Percentiles rank a stretch among this genome's conserved stretches.
Evolutionary conservation across 2,888 invertebrate species (phyloP).

Genomic region (Baronia brevicornis): DNA sequence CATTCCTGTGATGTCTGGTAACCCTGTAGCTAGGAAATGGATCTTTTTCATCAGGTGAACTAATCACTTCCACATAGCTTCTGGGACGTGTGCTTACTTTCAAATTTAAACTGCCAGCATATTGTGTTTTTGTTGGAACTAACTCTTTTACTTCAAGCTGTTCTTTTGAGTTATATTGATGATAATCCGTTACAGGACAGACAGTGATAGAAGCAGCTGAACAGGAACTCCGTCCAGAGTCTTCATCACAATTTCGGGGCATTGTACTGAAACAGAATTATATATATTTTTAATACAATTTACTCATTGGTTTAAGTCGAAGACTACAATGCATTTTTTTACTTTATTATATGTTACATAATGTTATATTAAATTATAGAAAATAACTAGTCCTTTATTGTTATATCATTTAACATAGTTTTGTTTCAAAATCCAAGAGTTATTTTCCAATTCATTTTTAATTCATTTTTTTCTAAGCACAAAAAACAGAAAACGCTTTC

Average conservation of each 20-base stretch:
- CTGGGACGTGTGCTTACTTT: conserved; percentile 60
- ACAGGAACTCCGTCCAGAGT: conserved; percentile 68
- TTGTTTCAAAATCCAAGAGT: too few species aligned
- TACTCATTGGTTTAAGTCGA: too few species aligned
- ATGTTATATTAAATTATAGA: too few species aligned
- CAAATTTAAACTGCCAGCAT: conserved; percentile 69
- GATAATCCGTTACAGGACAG: conserved; percentile 49
- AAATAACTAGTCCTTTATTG: too few species aligned
- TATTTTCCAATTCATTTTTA: too few species aligned
- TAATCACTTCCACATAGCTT: conserved; percentile 46
- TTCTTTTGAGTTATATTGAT: conserved; percentile 25
- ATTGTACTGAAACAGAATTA: conserved; percentile 41
- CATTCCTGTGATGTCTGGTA: conserved; percentile 42
- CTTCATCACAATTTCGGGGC: conserved; percentile 60
- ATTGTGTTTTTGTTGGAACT: conserved; percentile 48
- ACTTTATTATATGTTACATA: too few species aligned
- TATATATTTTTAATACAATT: too few species aligned
- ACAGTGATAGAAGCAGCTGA: conserved; percentile 58
- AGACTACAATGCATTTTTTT: too few species aligned
- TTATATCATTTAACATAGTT: too few species aligned
- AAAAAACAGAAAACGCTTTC: too few species aligned
- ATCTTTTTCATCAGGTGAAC: conserved; percentile 68
- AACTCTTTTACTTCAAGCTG: conserved; percentile 22
- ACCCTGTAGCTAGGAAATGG: conserved; percentile 62
- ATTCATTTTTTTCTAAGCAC: too few species aligned